A percentile compares a stretch with the other conserved stretches of the same genome.
These are phyloP conservation scores for Holocentrus rufus DNA, from an alignment of 2,797 vertebrate genomes.

Conservation along the genomic window DNA sequence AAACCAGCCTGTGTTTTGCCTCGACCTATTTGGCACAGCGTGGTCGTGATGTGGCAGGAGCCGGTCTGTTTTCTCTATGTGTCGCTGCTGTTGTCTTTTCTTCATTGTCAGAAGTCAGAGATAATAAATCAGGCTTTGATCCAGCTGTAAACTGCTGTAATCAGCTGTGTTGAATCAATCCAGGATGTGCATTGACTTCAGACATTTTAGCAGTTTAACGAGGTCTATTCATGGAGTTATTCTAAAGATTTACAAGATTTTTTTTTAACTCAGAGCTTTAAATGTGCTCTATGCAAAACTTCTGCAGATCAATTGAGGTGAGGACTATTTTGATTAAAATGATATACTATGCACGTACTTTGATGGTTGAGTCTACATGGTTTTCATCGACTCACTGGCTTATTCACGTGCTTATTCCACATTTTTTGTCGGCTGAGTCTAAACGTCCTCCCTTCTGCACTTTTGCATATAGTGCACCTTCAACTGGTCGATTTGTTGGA, in stretches of 20 bases:
- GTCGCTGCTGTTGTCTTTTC: slow-evolving; percentile 29
- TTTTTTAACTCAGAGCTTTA: not conserved
- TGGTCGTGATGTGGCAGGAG: slow-evolving; percentile 23
- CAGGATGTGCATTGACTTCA: slow-evolving; percentile 7
- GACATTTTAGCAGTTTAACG: not conserved
- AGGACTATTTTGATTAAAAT: too few relatives aligned
- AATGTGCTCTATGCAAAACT: not conserved
- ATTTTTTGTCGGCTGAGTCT: slow-evolving; percentile 12
- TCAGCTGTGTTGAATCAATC: slow-evolving; percentile 39
- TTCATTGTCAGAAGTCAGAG: slow-evolving; percentile 62
- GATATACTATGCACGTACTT: too few relatives aligned
- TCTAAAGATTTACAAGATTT: not conserved
- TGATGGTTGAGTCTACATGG: not conserved
- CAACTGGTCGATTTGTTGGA: too few relatives aligned
- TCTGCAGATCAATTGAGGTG: too few relatives aligned
- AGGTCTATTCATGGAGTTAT: slow-evolving; percentile 16
- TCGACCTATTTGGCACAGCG: slow-evolving; percentile 13
- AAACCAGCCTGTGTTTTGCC: slow-evolving; percentile 19
- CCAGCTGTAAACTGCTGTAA: slow-evolving; percentile 37
- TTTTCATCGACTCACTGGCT: too few relatives aligned
- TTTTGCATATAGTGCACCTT: too few relatives aligned
- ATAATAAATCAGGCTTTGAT: slow-evolving; percentile 49
- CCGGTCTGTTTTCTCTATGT: slow-evolving; percentile 21
- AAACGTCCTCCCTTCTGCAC: not conserved
- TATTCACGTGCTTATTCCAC: too few relatives aligned